Percentiles rank a stretch among this genome's conserved stretches.
phyloP scores from a whole-genome alignment of 2,113 vertebrate genomes.

The Crocuta crocuta region DNA sequence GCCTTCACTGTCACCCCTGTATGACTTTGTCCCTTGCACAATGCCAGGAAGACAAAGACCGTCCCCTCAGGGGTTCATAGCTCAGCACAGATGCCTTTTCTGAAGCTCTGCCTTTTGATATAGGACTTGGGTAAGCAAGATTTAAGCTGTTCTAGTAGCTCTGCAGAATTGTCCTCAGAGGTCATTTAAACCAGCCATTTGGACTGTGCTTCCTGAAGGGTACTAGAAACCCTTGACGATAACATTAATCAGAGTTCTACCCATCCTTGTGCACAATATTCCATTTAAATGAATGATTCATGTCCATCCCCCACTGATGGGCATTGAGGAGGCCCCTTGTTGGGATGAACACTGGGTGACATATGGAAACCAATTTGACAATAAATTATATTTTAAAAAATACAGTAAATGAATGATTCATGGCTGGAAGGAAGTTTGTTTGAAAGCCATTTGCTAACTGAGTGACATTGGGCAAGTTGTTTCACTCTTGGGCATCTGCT shows the following conservation, averaged over 20 bases:
- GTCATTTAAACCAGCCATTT: neutral
- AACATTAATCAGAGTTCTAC: neutral
- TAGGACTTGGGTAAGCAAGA: neutral
- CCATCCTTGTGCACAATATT: neutral
- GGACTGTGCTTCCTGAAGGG: neutral
- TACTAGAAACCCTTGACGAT: neutral
- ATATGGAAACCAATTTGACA: too few species aligned
- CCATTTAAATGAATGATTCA: neutral
- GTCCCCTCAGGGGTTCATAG: neutral
- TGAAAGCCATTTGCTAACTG: neutral
- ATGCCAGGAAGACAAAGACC: neutral
- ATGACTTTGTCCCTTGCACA: neutral
- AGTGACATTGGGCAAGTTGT: neutral
- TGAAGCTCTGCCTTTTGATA: neutral
- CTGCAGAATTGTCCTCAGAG: neutral
- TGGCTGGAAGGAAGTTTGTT: neutral
- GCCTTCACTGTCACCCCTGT: neutral
- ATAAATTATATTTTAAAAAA: too few species aligned
- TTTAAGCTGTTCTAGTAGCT: neutral
- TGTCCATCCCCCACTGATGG: too few species aligned
- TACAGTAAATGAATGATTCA: neutral
- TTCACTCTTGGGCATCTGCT: neutral
- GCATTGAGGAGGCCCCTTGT: too few species aligned
- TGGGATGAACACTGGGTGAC: too few species aligned
- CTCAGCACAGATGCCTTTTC: neutral